These are phyloP conservation scores for Hyperoplus lanceolatus DNA, from an alignment of 2,797 vertebrate species.

Conservation along the genomic window DNA sequence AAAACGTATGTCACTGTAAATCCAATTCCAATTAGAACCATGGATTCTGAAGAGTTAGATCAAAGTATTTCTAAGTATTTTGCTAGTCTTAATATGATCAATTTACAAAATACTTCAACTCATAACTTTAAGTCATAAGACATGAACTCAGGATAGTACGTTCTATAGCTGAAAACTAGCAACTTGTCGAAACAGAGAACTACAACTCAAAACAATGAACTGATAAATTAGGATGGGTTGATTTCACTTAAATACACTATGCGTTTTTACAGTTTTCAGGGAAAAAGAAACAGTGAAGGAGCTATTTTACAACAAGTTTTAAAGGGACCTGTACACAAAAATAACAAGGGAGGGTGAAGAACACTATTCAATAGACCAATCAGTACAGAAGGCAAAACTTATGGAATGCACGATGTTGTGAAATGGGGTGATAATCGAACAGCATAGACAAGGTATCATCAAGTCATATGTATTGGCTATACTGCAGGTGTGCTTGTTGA, in stretches of 20 bases:
- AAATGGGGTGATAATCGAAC: constrained; percentile 51
- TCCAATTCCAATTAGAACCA: constrained; percentile 4
- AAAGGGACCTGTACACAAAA: constrained; percentile 76
- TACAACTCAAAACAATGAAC: constrained; percentile 70
- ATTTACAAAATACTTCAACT: constrained; percentile 57
- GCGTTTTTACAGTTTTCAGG: constrained; percentile 60
- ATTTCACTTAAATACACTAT: constrained; percentile 67
- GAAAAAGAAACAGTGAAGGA: constrained; percentile 67
- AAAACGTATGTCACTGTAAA: background rate
- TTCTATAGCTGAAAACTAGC: constrained; percentile 73
- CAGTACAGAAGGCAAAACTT: constrained; percentile 68
- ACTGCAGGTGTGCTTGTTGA: constrained; percentile 65
- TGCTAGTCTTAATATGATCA: constrained; percentile 29
- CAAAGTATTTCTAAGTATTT: background rate
- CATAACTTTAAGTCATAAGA: constrained; percentile 71
- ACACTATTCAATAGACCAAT: constrained; percentile 72
- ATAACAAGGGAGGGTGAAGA: constrained; percentile 54
- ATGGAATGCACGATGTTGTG: constrained; percentile 58
- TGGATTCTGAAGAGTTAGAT: background rate
- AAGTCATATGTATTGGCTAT: constrained; percentile 72
- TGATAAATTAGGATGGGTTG: constrained; percentile 36
- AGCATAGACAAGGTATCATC: constrained; percentile 66
- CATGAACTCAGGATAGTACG: constrained; percentile 54
- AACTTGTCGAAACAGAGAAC: constrained; percentile 63
- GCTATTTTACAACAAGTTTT: constrained; percentile 72